Evolutionary conservation across 2,113 vertebrate genomes (phyloP).

Genomic region (Ictidomys tridecemlineatus): DNA sequence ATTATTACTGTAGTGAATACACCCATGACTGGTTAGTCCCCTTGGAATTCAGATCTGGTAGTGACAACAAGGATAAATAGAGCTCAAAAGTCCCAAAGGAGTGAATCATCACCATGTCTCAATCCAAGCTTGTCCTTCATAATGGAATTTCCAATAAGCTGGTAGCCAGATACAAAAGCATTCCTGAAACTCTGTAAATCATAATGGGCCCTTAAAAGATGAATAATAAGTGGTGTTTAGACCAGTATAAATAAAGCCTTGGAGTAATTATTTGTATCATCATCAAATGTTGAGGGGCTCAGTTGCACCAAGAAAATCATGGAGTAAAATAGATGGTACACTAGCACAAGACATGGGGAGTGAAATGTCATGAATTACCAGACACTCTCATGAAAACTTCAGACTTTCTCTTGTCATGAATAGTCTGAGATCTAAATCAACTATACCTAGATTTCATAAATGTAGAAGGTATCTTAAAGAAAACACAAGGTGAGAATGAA

Average conservation of each 20-base stretch:
- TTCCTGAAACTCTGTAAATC: background rate
- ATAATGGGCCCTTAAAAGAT: background rate
- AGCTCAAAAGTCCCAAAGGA: accelerated
- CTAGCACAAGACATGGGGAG: background rate
- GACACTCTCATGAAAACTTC: background rate
- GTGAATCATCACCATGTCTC: background rate
- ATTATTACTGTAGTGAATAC: background rate
- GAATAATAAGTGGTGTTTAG: background rate
- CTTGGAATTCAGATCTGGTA: background rate
- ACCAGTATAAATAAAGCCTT: background rate
- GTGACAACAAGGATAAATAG: background rate
- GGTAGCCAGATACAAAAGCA: background rate
- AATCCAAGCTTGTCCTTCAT: background rate
- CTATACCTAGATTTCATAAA: background rate
- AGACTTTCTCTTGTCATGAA: background rate
- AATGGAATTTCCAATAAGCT: background rate
- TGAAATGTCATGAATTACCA: background rate
- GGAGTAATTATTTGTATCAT: background rate
- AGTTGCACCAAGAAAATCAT: background rate
- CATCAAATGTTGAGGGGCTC: background rate
- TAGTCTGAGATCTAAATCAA: background rate
- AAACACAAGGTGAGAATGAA: background rate
- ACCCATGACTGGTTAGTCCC: background rate
- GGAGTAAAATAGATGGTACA: background rate
- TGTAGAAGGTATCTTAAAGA: background rate